A percentile compares a stretch with the other conserved stretches of the same genome.
Conservation (phyloP, 2,797 vertebrate species). For the Urosaurus nigricauda region DNA sequence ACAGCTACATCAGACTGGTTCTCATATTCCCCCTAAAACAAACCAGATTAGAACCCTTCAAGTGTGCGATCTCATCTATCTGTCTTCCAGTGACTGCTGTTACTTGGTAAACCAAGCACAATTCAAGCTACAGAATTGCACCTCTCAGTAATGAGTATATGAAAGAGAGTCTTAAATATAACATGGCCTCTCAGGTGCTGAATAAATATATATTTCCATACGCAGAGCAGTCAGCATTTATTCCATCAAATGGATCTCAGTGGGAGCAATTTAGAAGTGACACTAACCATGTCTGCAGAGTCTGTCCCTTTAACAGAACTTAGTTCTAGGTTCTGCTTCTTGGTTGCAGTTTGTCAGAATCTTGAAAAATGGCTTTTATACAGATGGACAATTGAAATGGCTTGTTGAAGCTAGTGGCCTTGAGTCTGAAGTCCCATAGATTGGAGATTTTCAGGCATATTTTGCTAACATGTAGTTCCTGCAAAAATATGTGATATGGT, state of each 20-base stretch:
- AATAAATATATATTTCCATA: background rate
- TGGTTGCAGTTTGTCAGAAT: background rate
- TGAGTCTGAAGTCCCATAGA: background rate
- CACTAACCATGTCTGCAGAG: background rate
- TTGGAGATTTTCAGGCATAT: background rate
- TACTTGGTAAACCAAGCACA: background rate
- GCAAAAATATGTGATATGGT: background rate
- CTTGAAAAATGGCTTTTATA: background rate
- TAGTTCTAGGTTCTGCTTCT: background rate
- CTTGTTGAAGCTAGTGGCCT: background rate
- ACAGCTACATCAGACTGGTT: background rate
- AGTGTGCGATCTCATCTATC: background rate
- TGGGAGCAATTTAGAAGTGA: slow-evolving; percentile 9
- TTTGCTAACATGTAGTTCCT: background rate
- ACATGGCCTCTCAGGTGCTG: background rate
- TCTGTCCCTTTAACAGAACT: background rate
- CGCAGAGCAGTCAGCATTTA: slow-evolving; percentile 1
- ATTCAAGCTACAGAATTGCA: background rate
- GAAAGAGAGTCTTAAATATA: background rate
- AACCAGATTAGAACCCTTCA: background rate
- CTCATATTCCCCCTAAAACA: background rate
- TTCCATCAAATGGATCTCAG: background rate
- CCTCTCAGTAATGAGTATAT: background rate
- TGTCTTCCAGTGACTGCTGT: background rate
- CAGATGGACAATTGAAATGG: background rate